These are phyloP conservation scores for Dendroctonus valens DNA, from an alignment of 1,140 invertebrate species.

Conservation along the genomic window DNA sequence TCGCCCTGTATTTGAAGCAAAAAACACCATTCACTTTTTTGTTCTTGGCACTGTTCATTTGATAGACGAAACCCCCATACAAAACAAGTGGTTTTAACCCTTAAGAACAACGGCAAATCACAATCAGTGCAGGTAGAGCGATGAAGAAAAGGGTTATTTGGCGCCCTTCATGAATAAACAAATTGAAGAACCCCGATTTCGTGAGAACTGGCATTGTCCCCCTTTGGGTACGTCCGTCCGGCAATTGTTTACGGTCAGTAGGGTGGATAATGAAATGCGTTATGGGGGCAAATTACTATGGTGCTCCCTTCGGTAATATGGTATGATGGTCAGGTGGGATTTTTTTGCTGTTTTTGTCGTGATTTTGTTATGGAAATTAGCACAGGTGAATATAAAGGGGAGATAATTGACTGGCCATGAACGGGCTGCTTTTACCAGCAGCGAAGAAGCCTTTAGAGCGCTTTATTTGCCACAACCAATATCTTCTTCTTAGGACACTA, in stretches of 20 bases:
- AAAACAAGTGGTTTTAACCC: too few species aligned
- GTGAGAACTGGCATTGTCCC: conserved; percentile 20
- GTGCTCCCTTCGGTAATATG: conserved; percentile 28
- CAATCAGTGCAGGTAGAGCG: conserved; percentile 29
- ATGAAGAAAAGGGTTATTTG: conserved; percentile 26
- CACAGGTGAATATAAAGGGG: too few species aligned
- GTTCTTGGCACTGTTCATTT: too few species aligned
- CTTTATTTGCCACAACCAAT: too few species aligned
- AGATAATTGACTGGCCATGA: too few species aligned
- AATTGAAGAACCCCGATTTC: conserved; percentile 22
- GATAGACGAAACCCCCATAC: too few species aligned
- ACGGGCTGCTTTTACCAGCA: too few species aligned
- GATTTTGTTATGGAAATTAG: too few species aligned
- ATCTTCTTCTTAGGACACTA: too few species aligned
- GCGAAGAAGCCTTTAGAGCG: too few species aligned
- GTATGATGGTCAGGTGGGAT: conserved; percentile 22
- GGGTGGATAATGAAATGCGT: conserved; percentile 33
- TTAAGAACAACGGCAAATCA: conserved; percentile 12
- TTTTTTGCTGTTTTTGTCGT: conserved; percentile 1
- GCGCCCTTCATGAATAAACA: conserved; percentile 30
- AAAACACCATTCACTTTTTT: too few species aligned
- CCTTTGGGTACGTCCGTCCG: conserved; percentile 29
- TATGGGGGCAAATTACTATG: conserved; percentile 19
- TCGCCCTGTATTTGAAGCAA: too few species aligned
- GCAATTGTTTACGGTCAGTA: conserved; percentile 24